Conservation (phyloP, 2,888 invertebrate genomes). For the Rhagium mordax region DNA sequence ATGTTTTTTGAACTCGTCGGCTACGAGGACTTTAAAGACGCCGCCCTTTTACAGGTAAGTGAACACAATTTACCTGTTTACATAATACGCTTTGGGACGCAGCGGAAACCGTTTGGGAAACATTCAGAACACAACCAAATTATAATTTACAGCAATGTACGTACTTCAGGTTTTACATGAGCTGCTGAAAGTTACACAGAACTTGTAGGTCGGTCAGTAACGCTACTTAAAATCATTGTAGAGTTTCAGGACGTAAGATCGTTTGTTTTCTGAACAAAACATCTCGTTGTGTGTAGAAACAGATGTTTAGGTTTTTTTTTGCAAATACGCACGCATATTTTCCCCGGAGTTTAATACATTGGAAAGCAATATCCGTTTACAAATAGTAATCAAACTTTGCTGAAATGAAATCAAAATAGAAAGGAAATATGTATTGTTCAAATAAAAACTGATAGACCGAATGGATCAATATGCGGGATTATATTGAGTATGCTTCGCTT, state of each 20-base stretch:
- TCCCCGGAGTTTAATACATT: too few relatives aligned
- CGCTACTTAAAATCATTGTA: too few relatives aligned
- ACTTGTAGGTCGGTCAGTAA: too few relatives aligned
- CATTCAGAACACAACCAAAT: not conserved
- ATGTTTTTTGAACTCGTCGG: slow-evolving; percentile 88
- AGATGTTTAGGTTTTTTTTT: too few relatives aligned
- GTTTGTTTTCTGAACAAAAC: too few relatives aligned
- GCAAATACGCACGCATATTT: too few relatives aligned
- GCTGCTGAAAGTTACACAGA: too few relatives aligned
- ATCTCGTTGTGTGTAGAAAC: too few relatives aligned
- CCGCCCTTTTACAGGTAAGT: slow-evolving; percentile 82
- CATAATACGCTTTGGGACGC: not conserved
- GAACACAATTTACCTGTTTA: not conserved
- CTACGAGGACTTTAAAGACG: slow-evolving; percentile 75
- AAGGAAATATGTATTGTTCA: not conserved
- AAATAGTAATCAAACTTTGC: not conserved
- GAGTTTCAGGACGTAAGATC: too few relatives aligned
- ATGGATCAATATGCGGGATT: not conserved
- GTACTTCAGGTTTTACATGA: too few relatives aligned
- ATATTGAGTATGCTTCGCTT: not conserved
- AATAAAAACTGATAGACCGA: not conserved
- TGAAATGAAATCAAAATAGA: not conserved
- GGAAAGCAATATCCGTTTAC: not conserved
- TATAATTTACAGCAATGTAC: not conserved
- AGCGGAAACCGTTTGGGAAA: not conserved